Evolutionary conservation across 2,888 invertebrate species (phyloP), one percentile per base, ranked within the genome.

Genomic region (Ochropleura leucogaster): DNA sequence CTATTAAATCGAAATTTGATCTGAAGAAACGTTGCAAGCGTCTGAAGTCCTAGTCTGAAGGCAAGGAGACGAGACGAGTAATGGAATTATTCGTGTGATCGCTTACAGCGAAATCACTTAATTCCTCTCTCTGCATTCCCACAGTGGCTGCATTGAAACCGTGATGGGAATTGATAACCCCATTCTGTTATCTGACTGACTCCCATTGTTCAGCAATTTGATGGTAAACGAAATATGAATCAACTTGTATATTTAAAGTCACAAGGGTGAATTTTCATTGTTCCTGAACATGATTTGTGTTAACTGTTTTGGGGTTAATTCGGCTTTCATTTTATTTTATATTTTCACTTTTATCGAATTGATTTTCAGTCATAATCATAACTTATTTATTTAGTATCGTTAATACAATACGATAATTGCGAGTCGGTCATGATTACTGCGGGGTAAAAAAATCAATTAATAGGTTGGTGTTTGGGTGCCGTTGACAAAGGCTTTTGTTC

Each of bases 71-170:
- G 74, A 73, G 80, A 86, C 51, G 74, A 72, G 83, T 87, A 89
- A 90, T 86, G 74, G 82, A 85, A 88, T 90, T 89, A 89, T 86
- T 78, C 83, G 81, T 79, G 77, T 75, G 86, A 89, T 89, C 83
- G 87, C 83, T 88, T 85, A 81, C 83, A 80, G 78, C 78, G 77
- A 81, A 88, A 89, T 85, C 86, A 84, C 87, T 88, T 86, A 87
- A 88, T 88, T 86, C 83, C 78, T 68, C 73, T 53, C 74, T 71
- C 68, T 44, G 57, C 10, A 44, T 47, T 53, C 62, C n/a, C 46
- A 62, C 76, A 59, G 67, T 42, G 67, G 47, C 49, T 55, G 65
- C 68, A 60, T 30, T 82, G 66, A 51, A 73, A 62, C 64, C 55
- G 70, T 65, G 74, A 74, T 70, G 18, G 57, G 68, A 57, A 76